These are phyloP conservation scores for Clunio marinus DNA, from an alignment of 2,888 invertebrate species.

Conservation along the genomic window DNA sequence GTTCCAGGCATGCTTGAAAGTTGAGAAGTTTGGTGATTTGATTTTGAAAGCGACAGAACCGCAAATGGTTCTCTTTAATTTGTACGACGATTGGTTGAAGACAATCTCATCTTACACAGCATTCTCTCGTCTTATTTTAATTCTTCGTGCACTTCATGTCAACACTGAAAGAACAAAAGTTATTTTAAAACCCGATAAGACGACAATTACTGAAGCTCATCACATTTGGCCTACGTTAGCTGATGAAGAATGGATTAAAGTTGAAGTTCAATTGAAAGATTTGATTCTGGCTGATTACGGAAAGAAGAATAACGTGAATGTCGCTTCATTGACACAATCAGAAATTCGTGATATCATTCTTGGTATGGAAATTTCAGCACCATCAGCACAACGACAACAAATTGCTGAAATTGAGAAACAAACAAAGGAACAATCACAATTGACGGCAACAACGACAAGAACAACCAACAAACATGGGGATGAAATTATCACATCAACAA, in stretches of 20 bases:
- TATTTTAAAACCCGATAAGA: conserved; percentile 97
- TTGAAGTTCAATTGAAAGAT: conserved; percentile 97
- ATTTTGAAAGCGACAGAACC: conserved; percentile 99
- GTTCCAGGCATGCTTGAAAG: conserved; percentile 97
- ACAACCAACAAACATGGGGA: conserved; percentile 99
- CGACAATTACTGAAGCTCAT: conserved; percentile 97
- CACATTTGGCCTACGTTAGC: conserved; percentile 98
- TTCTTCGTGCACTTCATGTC: conserved; percentile 93
- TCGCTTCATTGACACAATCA: conserved; percentile 96
- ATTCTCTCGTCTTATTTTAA: conserved; percentile 94
- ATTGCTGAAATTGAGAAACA: conserved; percentile 99
- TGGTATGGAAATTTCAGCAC: conserved; percentile 99
- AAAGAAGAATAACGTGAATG: conserved; percentile 99
- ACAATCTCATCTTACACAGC: conserved; percentile 99
- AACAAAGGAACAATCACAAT: conserved; percentile 96
- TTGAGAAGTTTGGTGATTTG: conserved; percentile 98
- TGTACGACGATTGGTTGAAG: conserved; percentile 99
- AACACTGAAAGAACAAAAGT: conserved; percentile 99
- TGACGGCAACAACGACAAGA: conserved; percentile 96
- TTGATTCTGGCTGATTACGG: conserved; percentile 98
- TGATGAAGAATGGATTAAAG: conserved; percentile 99
- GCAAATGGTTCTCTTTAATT: conserved; percentile 98
- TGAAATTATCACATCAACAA: conserved; percentile 98
- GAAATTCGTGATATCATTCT: conserved; percentile 99
- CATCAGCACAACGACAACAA: conserved; percentile 97